Evolutionary conservation across 1,140 invertebrate genomes (phyloP), one percentile per base, ranked within the genome.

Genomic region (Orchesella cincta): DNA sequence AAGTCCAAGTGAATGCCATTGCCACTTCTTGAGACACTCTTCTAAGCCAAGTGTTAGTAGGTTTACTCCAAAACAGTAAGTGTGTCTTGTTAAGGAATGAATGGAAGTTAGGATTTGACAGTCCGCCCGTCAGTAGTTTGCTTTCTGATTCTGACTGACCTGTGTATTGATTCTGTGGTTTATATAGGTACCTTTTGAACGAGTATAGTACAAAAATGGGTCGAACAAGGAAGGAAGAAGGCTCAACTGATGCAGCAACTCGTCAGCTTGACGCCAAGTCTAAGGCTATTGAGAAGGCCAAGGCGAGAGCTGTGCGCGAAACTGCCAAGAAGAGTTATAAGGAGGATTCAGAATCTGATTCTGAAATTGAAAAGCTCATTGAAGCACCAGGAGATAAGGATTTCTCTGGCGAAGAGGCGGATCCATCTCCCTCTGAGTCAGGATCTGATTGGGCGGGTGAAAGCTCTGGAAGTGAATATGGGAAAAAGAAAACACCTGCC

Each of bases 381-480:
- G 62, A 67, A 16, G 67, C 16, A 18, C 72, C 70, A 12, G 71
- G 62, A 62, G 76, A 78, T 28, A 73, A 73, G 26, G 36, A 78
- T 34, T 78, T 74, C 46, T 67, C 72, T 3, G 76, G 36, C 18
- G 76, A 67, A 23, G 76, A 78, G 23, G 35, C 29, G 23, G 34
- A 36, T 23, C 71, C 71, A n/a, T 67, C 54, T 51, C 29, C 23
- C 0, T 74, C 72, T 20, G 76, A 78, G 23, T 73, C 74, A 64
- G 51, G 76, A 1, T 78, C 74, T 26, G 76, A 78, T 8, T 78
- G 76, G 76, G 73, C 16, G 28, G 76, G 72, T 1, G 78, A 78
- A 16, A 81, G 73, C 29, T 79, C 78, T 39, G 80, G 80, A 52
- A 79, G 77, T 70, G 80, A 81, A 52, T 81, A 81, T 26, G 80